Evolutionary conservation across 2,113 vertebrate genomes (phyloP), one percentile per base, ranked within the genome.

Genomic region (Ptilorrhoa leucosticta): DNA sequence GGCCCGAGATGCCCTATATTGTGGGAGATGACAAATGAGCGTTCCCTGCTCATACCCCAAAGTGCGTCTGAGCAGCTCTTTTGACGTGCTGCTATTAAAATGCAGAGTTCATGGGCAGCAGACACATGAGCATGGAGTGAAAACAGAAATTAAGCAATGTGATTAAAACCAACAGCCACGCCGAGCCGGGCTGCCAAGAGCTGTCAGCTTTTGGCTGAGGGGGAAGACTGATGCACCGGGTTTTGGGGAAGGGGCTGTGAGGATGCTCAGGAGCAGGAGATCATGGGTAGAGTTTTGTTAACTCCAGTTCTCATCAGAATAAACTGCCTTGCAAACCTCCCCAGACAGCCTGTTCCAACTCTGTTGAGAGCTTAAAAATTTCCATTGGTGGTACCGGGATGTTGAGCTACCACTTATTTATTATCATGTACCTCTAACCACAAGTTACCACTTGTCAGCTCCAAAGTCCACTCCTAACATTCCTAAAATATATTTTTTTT

Each of bases 11-110:
- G 92, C 44, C 30, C 0, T 5, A 85, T 53, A 42, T 57, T 83
- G 83, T 48, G 83, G 76, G 54, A 78, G 61, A 37, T 83, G 96
- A 96, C 90, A 96, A 94, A 97, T 3, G 72, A 89, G 88, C 24
- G 2, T 75, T 37, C 85, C 60, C 77, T 64, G 60, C 64, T 89
- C 80, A 2, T 6, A 27, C 83, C 6, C 70, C 54, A 28, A 39
- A 77, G 73, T 2, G 70, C 61, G 10, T 37, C 93, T 23, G 57
- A 69, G 13, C 84, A 33, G 54, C 72, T 71, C 71, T 69, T 75
- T 48, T 22, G 83, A 90, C 3, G 2, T 5, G 45, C 80, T 91
- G 71, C 85, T 68, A 7, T 83, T 87, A 69, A 95, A 93, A 93
- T 63, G 85, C 90, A 71, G 92, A 69, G 80, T 91, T 94, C 90